Conservation (phyloP, 2,113 vertebrate genomes). For the Turnix velox region DNA sequence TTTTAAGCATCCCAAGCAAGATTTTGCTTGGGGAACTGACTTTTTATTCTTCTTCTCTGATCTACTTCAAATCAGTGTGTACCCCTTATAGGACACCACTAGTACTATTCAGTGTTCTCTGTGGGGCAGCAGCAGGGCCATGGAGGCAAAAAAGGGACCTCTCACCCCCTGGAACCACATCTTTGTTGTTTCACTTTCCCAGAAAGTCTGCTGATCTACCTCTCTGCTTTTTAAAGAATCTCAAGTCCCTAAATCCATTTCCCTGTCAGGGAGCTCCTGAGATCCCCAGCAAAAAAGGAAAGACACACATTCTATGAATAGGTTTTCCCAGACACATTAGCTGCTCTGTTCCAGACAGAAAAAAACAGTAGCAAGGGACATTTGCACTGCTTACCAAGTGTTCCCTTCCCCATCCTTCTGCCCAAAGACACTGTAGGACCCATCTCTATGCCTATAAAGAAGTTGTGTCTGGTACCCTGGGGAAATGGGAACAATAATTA, state of each 20-base stretch:
- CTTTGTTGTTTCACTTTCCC: not conserved
- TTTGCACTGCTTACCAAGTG: slow-evolving; percentile 77
- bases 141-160: not conserved
- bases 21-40: accelerated
- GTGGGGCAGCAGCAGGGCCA: not conserved
- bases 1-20: not conserved
- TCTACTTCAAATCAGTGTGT: not conserved
- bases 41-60: not conserved
- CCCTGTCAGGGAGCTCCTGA: not conserved
- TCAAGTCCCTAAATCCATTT: not conserved
- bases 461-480: slow-evolving; percentile 85
- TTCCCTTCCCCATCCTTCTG: slow-evolving; percentile 77
- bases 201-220: not conserved
- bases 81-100: not conserved
- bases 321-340: slow-evolving; percentile 66
- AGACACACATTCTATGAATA: slow-evolving; percentile 66
- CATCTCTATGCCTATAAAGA: slow-evolving; percentile 78
- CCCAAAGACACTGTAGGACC: slow-evolving; percentile 88
- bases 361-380: not conserved
- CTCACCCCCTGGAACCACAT: not conserved
- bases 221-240: not conserved
- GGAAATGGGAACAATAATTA: not conserved
- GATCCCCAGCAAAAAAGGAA: not conserved
- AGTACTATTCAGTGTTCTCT: not conserved
- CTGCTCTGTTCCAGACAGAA: not conserved